These are phyloP conservation scores for Apamea monoglypha DNA, from an alignment of 2,888 invertebrate species.

Conservation along the genomic window DNA sequence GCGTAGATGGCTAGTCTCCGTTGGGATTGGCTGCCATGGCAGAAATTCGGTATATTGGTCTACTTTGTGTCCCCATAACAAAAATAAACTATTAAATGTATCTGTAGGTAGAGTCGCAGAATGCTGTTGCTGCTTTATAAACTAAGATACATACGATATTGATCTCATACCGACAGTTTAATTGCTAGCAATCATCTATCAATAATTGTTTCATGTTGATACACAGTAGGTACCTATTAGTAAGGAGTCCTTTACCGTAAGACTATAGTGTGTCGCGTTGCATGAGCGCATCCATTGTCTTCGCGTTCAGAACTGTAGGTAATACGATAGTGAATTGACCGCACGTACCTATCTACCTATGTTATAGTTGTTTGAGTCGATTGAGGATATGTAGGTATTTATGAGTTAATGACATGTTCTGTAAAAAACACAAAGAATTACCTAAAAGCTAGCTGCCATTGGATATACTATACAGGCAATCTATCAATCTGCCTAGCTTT, in stretches of 20 bases:
- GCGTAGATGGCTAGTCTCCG: too few relatives aligned
- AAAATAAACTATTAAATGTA: background rate
- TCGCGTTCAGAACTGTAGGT: slow-evolving; percentile 13
- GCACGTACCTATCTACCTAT: background rate
- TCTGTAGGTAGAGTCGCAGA: background rate
- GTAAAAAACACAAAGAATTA: background rate
- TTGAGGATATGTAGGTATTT: background rate
- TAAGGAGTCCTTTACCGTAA: slow-evolving; percentile 2
- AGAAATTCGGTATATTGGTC: too few relatives aligned
- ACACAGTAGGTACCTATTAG: slow-evolving; percentile 2
- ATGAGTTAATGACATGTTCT: background rate
- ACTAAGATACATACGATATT: slow-evolving; percentile 1
- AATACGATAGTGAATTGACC: slow-evolving; percentile 23
- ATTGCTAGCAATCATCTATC: slow-evolving; percentile 12
- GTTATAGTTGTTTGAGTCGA: background rate
- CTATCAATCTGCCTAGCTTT: too few relatives aligned
- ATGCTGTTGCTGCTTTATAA: background rate
- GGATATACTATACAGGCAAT: too few relatives aligned
- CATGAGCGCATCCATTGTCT: slow-evolving; percentile 40
- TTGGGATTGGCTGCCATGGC: too few relatives aligned
- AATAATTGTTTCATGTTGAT: slow-evolving; percentile 2
- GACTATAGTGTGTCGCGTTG: slow-evolving; percentile 11
- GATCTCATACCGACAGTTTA: background rate
- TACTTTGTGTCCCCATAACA: background rate
- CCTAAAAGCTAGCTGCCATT: too few relatives aligned